phyloP scores from a whole-genome alignment of 2,113 vertebrate genomes.

The Gracilinanus agilis region DNA sequence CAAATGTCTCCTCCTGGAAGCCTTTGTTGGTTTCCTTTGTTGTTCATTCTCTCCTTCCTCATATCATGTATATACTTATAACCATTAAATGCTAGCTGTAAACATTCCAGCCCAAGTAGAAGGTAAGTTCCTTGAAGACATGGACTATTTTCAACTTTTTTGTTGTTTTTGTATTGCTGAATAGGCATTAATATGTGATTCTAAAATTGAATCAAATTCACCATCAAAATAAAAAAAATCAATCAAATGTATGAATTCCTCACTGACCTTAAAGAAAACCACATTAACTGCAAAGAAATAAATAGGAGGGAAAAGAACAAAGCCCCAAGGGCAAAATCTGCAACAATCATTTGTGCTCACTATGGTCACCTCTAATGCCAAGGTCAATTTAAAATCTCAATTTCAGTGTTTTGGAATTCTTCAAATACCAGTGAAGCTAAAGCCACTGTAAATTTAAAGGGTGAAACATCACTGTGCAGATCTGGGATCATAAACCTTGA shows the following conservation, averaged over 20 bases:
- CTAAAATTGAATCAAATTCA: neutral
- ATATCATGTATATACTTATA: neutral
- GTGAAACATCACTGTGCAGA: neutral
- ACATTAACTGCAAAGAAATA: neutral
- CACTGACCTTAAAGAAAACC: neutral
- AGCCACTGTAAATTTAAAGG: neutral
- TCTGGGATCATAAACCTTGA: neutral
- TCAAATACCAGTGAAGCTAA: neutral
- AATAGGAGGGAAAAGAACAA: neutral
- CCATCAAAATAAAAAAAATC: too few species aligned
- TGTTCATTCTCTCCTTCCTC: neutral
- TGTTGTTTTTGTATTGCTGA: neutral
- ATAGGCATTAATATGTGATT: neutral
- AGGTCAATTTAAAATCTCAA: neutral
- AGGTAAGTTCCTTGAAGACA: neutral
- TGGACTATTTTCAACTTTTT: neutral
- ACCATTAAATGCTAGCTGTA: neutral
- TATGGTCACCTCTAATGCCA: neutral
- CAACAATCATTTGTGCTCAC: neutral
- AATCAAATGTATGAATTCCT: neutral
- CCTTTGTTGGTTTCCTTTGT: neutral
- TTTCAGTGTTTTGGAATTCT: neutral
- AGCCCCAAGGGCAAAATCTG: neutral
- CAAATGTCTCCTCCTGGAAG: neutral
- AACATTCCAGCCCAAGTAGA: neutral